phyloP scores from a whole-genome alignment of 1,140 invertebrate genomes.

The Brachionus calyciflorus region DNA sequence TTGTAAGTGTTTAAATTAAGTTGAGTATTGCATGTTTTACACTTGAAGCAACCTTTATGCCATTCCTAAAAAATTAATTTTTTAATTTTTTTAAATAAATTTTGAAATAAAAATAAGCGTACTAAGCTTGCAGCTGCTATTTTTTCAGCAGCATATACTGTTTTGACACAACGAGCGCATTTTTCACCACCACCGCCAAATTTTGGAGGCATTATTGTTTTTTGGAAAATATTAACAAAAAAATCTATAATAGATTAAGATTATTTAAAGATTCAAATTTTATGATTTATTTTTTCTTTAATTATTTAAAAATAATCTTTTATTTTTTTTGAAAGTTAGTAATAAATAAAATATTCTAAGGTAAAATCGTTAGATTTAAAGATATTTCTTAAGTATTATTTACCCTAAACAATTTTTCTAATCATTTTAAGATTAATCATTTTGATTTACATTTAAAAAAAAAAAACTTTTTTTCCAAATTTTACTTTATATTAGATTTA shows the following conservation, averaged over 20 bases:
- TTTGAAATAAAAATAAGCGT: neutral
- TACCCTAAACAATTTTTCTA: too few species aligned
- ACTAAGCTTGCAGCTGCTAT: conserved; percentile 52
- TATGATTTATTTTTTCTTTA: neutral
- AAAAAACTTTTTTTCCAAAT: too few species aligned
- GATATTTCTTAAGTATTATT: too few species aligned
- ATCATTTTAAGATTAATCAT: too few species aligned
- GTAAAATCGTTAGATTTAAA: too few species aligned
- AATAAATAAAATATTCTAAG: too few species aligned
- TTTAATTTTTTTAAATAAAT: neutral
- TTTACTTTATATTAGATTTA: too few species aligned
- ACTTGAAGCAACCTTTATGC: conserved; percentile 47
- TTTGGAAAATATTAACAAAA: neutral
- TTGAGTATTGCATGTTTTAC: conserved; percentile 45
- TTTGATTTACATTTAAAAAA: too few species aligned
- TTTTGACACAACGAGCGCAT: conserved; percentile 96
- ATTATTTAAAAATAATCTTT: neutral
- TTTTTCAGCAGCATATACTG: conserved; percentile 97
- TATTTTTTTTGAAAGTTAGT: too few species aligned
- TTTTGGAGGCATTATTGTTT: conserved; percentile 43
- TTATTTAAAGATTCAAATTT: too few species aligned
- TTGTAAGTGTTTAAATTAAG: conserved; percentile 42
- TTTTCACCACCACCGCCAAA: conserved; percentile 48
- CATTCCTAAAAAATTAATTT: neutral
- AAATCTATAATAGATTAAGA: neutral